phyloP scores from a whole-genome alignment of 2,797 vertebrate genomes.

The Sebastes ruberrimus region DNA sequence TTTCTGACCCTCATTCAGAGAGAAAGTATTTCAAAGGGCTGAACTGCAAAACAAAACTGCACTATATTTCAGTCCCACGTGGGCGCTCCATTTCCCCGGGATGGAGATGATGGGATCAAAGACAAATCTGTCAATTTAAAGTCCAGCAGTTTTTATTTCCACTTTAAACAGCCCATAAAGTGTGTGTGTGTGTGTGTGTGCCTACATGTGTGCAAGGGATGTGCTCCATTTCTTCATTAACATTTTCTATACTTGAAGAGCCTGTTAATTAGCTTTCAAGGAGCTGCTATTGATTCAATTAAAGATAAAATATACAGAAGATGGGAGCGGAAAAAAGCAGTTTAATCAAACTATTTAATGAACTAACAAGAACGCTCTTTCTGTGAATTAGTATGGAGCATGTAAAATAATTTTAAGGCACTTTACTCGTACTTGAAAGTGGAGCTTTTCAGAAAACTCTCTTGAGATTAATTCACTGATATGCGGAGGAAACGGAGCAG shows the following conservation, averaged over 20 bases:
- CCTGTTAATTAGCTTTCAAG: slow-evolving; percentile 67
- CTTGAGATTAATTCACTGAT: neutral
- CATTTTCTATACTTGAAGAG: slow-evolving; percentile 50
- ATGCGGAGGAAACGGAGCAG: neutral
- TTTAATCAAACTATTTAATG: slow-evolving; percentile 37
- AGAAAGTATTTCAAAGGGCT: slow-evolving; percentile 4
- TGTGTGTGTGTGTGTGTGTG: neutral
- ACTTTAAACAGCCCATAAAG: slow-evolving; percentile 2
- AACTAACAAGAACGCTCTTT: slow-evolving; percentile 18
- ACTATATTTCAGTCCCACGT: neutral
- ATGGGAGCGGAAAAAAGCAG: slow-evolving; percentile 11
- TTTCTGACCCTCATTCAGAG: neutral
- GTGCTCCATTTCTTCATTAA: slow-evolving; percentile 43
- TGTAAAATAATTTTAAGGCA: slow-evolving; percentile 8
- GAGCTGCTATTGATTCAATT: slow-evolving; percentile 64
- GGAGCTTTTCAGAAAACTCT: neutral
- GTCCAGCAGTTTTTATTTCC: slow-evolving; percentile 17
- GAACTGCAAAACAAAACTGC: neutral
- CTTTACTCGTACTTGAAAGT: slow-evolving; percentile 4
- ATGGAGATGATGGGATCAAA: slow-evolving; percentile 22
- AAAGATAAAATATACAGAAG: slow-evolving; percentile 61
- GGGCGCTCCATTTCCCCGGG: neutral
- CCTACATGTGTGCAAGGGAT: neutral
- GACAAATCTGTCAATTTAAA: slow-evolving; percentile 15
- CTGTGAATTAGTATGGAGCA: neutral